Evolutionary conservation across 2,113 vertebrate species (phyloP).

Genomic region (Pithys albifrons): DNA sequence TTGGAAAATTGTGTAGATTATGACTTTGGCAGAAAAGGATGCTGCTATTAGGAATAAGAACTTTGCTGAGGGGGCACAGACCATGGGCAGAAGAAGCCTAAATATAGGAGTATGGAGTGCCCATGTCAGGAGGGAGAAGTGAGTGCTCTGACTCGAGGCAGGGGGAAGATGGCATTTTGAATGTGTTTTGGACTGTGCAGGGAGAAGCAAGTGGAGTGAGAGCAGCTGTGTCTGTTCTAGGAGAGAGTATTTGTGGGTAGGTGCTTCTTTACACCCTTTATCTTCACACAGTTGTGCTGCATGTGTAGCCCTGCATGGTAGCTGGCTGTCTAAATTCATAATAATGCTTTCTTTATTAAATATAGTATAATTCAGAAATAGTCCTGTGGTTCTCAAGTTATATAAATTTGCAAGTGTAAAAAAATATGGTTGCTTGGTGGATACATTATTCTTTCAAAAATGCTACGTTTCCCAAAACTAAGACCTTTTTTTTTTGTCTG

Average conservation of each 20-base stretch:
- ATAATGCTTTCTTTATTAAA: background rate
- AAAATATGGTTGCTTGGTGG: background rate
- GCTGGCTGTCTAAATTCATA: background rate
- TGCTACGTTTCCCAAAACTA: background rate
- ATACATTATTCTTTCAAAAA: background rate
- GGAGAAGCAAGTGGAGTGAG: background rate
- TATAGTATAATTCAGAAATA: background rate
- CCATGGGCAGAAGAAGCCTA: background rate
- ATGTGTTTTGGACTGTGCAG: background rate
- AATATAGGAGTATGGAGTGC: background rate
- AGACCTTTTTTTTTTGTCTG: background rate
- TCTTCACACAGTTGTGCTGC: background rate
- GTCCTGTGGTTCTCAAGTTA: background rate
- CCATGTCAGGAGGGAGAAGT: background rate
- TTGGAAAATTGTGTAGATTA: background rate
- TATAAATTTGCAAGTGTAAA: background rate
- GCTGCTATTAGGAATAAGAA: background rate
- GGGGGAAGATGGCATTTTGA: background rate
- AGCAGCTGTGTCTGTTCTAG: background rate
- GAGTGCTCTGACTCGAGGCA: background rate
- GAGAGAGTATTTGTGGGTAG: background rate
- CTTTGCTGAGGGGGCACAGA: background rate
- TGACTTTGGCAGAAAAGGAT: background rate
- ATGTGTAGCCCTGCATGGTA: background rate
- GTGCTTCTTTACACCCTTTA: background rate